Conservation (phyloP, 2,888 invertebrate species). For the Lasioglossum villosulum region DNA sequence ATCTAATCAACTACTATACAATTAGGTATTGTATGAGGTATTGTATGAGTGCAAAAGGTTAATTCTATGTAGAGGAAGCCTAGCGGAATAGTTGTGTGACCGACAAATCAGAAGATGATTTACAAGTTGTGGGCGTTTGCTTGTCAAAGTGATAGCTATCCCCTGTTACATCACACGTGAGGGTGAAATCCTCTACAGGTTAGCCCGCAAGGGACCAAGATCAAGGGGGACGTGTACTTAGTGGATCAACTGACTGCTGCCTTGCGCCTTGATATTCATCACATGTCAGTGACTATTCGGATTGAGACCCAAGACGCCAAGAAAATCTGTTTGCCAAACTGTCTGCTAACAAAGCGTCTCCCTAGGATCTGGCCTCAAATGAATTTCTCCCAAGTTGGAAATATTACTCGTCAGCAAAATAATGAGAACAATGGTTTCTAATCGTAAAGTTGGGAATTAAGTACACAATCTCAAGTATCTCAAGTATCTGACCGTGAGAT, state of each 20-base stretch:
- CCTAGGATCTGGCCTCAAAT: neutral
- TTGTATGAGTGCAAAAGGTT: neutral
- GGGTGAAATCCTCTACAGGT: neutral
- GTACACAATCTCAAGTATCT: too few relatives aligned
- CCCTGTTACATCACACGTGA: neutral
- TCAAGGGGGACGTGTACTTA: slow-evolving; percentile 1
- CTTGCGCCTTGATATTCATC: neutral
- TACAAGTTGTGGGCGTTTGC: neutral
- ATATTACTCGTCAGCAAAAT: neutral
- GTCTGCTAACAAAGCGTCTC: neutral
- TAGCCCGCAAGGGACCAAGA: neutral
- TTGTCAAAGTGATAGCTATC: slow-evolving; percentile 4
- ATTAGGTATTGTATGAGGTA: too few relatives aligned
- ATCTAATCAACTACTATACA: too few relatives aligned
- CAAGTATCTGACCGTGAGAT: too few relatives aligned
- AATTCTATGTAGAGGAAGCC: neutral
- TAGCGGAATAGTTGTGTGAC: neutral
- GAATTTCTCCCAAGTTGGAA: neutral
- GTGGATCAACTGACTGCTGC: neutral
- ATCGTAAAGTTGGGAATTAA: too few relatives aligned
- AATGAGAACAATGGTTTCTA: neutral
- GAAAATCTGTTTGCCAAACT: neutral
- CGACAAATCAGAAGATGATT: neutral
- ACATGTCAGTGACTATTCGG: neutral
- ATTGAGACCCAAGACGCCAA: neutral